These are phyloP conservation scores for Hystrix cristata DNA, from an alignment of 2,113 vertebrate genomes.

Conservation along the genomic window DNA sequence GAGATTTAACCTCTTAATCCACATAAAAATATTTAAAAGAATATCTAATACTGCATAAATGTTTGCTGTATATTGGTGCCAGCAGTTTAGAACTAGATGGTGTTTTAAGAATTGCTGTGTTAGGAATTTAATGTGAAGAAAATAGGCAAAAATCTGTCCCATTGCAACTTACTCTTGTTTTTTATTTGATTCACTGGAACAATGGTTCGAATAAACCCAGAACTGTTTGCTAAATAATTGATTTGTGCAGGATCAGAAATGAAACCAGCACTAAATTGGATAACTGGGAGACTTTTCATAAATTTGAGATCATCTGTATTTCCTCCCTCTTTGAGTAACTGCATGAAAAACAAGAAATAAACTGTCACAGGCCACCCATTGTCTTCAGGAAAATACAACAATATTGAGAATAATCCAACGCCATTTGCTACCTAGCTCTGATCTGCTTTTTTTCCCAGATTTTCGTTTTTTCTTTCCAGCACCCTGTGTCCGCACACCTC, in stretches of 20 bases:
- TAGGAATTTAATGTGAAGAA: not conserved
- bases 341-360: not conserved
- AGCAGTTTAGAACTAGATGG: not conserved
- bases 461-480: not conserved
- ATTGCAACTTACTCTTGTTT: not conserved
- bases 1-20: conserved; percentile 7
- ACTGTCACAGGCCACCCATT: not conserved
- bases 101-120: not conserved
- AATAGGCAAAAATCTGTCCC: not conserved
- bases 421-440: not conserved
- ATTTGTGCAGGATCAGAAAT: not conserved
- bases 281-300: not conserved
- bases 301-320: not conserved
- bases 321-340: not conserved
- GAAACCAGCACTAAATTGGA: not conserved
- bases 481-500: not conserved
- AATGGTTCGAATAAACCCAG: not conserved
- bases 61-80: not conserved
- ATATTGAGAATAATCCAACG: not conserved
- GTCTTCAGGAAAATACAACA: not conserved
- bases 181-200: not conserved
- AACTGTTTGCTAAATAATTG: not conserved
- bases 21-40: not conserved
- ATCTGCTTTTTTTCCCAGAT: not conserved
- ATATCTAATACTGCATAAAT: not conserved